Conservation (phyloP, 2,797 vertebrate genomes). For the Pachyuromys duprasi region DNA sequence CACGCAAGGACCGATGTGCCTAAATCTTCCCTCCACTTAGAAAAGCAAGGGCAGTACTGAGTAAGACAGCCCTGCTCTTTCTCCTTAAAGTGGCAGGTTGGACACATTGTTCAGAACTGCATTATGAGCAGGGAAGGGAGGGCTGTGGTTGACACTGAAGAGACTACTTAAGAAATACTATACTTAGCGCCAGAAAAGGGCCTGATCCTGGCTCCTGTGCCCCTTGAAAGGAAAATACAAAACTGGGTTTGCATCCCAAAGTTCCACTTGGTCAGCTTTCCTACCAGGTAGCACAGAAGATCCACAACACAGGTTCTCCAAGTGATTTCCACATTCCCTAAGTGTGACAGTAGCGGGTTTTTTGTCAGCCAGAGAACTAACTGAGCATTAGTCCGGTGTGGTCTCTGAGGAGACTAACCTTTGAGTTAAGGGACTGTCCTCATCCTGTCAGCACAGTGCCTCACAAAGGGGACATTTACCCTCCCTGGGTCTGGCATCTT, state of each 20-base stretch:
- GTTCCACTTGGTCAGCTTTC: background rate
- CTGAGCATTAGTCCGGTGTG: background rate
- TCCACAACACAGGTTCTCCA: background rate
- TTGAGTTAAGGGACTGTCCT: background rate
- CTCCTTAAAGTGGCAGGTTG: background rate
- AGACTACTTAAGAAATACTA: background rate
- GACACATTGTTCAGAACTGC: background rate
- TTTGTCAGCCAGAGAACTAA: background rate
- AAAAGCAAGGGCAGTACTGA: conserved; percentile 8
- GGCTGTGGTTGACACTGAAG: background rate
- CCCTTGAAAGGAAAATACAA: background rate
- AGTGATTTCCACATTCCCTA: background rate
- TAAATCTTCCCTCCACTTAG: background rate
- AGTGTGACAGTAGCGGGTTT: background rate
- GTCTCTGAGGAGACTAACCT: background rate
- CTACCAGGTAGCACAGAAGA: background rate
- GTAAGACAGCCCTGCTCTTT: background rate
- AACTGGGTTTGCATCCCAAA: background rate
- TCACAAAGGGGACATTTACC: background rate
- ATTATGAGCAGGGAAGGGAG: background rate
- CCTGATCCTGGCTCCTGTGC: background rate
- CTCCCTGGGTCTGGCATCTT: background rate
- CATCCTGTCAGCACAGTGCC: background rate
- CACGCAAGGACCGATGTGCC: conserved; percentile 14
- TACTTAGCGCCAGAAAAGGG: background rate